These are phyloP conservation scores for Daubentonia madagascariensis DNA, from an alignment of 2,113 vertebrate species.

Conservation along the genomic window DNA sequence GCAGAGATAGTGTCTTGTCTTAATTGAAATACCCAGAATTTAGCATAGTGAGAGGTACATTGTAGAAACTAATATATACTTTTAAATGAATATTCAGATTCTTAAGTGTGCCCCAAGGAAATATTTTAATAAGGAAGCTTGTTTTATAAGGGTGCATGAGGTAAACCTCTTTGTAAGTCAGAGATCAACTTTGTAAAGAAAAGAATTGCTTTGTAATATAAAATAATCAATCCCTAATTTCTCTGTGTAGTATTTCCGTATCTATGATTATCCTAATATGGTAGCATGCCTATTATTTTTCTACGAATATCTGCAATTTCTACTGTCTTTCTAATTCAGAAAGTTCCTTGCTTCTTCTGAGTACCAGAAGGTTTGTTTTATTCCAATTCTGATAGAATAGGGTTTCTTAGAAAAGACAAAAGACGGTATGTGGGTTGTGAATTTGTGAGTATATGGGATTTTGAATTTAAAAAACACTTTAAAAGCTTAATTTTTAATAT, in stretches of 20 bases:
- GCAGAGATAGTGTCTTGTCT: neutral
- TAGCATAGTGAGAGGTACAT: neutral
- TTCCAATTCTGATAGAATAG: neutral
- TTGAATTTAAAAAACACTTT: neutral
- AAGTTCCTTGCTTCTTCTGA: neutral
- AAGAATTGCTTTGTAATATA: neutral
- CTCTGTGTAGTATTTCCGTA: neutral
- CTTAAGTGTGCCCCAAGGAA: neutral
- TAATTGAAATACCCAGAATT: neutral
- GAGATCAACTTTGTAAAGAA: neutral
- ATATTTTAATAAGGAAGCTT: neutral
- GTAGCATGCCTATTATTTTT: neutral
- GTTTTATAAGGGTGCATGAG: neutral
- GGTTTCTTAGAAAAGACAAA: neutral
- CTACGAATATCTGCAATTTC: neutral
- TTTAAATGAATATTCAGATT: neutral
- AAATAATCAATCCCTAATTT: neutral
- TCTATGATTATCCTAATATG: neutral
- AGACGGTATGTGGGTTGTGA: neutral
- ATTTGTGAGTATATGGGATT: neutral
- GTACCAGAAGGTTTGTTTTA: neutral
- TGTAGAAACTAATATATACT: neutral
- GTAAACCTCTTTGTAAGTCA: neutral
- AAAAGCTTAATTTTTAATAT: constrained; percentile 9
- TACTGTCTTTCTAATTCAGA: neutral